These are phyloP conservation scores for Ormyrus pomaceus DNA, from an alignment of 2,888 invertebrate genomes.

Conservation along the genomic window DNA sequence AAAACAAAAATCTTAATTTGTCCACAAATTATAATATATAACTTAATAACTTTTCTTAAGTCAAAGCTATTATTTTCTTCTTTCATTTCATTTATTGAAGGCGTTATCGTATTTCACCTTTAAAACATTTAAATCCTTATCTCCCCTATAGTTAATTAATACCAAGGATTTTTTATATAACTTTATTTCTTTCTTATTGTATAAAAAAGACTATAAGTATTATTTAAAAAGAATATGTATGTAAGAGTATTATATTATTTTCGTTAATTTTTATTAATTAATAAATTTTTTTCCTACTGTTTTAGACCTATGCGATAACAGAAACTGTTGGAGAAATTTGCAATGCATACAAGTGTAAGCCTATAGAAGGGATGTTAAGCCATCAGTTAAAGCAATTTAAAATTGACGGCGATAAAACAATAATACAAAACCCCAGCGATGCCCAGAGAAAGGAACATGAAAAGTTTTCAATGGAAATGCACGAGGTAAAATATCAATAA, in stretches of 20 bases:
- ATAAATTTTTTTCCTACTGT: background rate
- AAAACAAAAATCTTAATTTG: too few species aligned
- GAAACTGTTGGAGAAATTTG: conserved; percentile 95
- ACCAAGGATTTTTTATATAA: too few species aligned
- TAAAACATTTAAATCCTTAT: too few species aligned
- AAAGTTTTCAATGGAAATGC: conserved; percentile 94
- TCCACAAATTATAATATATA: too few species aligned
- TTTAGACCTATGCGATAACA: conserved; percentile 91
- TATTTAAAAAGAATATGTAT: too few species aligned
- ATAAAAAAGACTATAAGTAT: too few species aligned
- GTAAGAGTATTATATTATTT: background rate
- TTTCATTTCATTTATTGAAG: too few species aligned
- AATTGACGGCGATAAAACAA: conserved; percentile 98
- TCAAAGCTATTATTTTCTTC: too few species aligned
- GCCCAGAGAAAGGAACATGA: conserved; percentile 98
- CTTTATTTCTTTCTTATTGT: too few species aligned
- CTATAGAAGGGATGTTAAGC: conserved; percentile 96
- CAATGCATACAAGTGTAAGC: conserved; percentile 96
- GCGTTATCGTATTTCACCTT: too few species aligned
- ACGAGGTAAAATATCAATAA: conserved; percentile 90
- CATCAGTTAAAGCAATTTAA: conserved; percentile 97
- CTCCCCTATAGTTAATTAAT: too few species aligned
- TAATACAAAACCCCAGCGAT: conserved; percentile 98
- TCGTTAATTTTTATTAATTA: background rate
- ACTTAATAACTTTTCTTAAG: too few species aligned